phyloP scores from a whole-genome alignment of 2,888 invertebrate species.

The Smittia aterrima region DNA sequence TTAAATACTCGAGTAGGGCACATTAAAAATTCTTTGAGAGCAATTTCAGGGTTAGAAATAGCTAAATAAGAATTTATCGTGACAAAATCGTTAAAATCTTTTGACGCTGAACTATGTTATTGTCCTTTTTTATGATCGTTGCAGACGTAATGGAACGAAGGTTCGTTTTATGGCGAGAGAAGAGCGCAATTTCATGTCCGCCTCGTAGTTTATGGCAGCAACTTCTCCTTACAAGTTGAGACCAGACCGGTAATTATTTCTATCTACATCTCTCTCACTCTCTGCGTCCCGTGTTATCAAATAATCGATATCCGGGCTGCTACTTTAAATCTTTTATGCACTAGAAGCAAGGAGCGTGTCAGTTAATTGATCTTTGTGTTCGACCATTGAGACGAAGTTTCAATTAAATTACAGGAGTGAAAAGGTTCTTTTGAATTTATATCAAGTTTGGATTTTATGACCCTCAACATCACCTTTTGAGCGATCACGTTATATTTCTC shows the following conservation, averaged over 20 bases:
- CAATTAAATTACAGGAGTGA: slow-evolving; percentile 29
- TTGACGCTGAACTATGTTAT: neutral
- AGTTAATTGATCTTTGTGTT: slow-evolving; percentile 1
- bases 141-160: neutral
- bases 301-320: neutral
- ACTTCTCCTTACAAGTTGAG: too few species aligned
- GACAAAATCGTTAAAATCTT: neutral
- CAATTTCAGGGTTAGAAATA: too few species aligned
- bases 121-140: neutral
- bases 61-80: neutral
- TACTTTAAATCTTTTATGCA: neutral
- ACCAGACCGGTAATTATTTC: neutral
- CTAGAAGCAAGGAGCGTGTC: neutral
- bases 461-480: too few species aligned
- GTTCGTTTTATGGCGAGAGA: neutral
- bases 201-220: neutral
- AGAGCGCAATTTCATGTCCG: neutral
- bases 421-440: too few species aligned
- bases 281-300: neutral
- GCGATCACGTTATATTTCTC: too few species aligned
- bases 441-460: too few species aligned
- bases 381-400: slow-evolving; percentile 23
- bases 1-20: too few species aligned
- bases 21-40: too few species aligned
- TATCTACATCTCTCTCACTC: neutral